Conservation (phyloP, 2,888 invertebrate species). For the Stomorhina lunata region DNA sequence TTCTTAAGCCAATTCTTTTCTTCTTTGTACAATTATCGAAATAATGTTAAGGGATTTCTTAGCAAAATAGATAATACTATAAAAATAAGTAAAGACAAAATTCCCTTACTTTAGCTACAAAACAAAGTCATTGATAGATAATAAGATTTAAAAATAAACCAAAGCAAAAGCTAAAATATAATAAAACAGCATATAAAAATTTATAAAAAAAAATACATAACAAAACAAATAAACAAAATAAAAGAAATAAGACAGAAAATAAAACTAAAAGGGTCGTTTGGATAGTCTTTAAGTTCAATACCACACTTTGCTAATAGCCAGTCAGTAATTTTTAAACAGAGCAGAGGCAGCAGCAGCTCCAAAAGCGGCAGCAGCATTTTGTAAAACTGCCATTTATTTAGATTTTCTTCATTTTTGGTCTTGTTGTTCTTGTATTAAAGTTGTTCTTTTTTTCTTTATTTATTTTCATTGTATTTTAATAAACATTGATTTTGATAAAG, state of each 20-base stretch:
- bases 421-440: neutral
- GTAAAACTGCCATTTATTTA: constrained; percentile 17
- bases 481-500: constrained; percentile 61
- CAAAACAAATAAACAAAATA: constrained; percentile 1
- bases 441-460: constrained; percentile 44
- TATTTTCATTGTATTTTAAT: constrained; percentile 58
- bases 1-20: neutral
- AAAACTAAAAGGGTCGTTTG: constrained; percentile 8
- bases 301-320: constrained; percentile 54
- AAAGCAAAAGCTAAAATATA: constrained; percentile 37
- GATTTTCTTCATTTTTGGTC: neutral
- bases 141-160: constrained; percentile 54
- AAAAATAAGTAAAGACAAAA: neutral
- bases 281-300: constrained; percentile 58
- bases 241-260: neutral
- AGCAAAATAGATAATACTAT: neutral
- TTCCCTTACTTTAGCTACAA: neutral
- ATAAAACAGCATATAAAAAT: constrained; percentile 7
- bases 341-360: neutral
- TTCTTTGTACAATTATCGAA: neutral
- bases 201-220: neutral
- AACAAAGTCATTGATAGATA: constrained; percentile 52
- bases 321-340: constrained; percentile 31
- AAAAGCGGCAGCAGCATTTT: constrained; percentile 16
- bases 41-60: constrained; percentile 6